Evolutionary conservation across 2,797 vertebrate species (phyloP).

Genomic region (Gorsachius magnificus): DNA sequence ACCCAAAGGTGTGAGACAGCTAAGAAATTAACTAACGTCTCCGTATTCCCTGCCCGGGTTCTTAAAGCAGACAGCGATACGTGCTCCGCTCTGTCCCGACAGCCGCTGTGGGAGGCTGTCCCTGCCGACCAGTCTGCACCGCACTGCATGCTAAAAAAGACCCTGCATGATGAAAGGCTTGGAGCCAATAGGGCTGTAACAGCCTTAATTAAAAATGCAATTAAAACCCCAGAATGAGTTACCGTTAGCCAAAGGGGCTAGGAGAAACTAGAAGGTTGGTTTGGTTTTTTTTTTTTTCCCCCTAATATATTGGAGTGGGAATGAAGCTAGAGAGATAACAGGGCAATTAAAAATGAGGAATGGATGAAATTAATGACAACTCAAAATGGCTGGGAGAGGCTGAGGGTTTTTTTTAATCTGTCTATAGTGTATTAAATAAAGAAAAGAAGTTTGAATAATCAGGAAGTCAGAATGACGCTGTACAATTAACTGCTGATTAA

Average conservation of each 20-base stretch:
- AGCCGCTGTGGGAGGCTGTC: not conserved
- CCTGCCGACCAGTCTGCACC: accelerated
- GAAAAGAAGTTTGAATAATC: not conserved
- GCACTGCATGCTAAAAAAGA: not conserved
- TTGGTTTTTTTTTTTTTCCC: not conserved
- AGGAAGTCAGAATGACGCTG: not conserved
- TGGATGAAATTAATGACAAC: not conserved
- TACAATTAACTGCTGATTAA: slow-evolving; percentile 13
- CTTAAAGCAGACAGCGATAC: not conserved
- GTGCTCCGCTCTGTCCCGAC: not conserved
- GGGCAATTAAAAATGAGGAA: slow-evolving; percentile 42
- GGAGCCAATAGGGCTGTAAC: not conserved
- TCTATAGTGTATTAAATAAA: not conserved
- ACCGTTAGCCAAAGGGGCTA: not conserved
- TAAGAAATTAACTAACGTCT: slow-evolving; percentile 5
- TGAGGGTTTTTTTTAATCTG: not conserved
- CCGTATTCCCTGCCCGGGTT: not conserved
- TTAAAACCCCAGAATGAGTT: slow-evolving; percentile 24
- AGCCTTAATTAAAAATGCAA: slow-evolving; percentile 57
- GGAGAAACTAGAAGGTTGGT: not conserved
- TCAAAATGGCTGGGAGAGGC: not conserved
- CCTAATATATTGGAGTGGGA: not conserved
- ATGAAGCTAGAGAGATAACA: slow-evolving; percentile 36
- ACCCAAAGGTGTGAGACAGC: not conserved
- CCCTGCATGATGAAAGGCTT: not conserved